Evolutionary conservation across 2,888 invertebrate species (phyloP), one percentile per base, ranked within the genome.

Genomic region (Psylliodes chrysocephalus): DNA sequence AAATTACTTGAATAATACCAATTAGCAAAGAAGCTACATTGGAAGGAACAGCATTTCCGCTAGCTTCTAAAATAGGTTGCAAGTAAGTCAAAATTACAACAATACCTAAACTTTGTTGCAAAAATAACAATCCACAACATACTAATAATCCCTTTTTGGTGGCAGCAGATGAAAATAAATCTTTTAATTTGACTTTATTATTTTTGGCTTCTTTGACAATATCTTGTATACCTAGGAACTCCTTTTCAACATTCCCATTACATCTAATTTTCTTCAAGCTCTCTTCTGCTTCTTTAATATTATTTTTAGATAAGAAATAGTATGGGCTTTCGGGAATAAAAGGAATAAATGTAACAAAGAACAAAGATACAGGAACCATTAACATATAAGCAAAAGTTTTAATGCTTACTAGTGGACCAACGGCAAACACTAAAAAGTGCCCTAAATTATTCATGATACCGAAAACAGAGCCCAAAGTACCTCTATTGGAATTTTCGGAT

Each of bases 291-390:
- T 89, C 87, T 0, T 86, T 82, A 0, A 81, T 81, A 51, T 85
- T 80, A 17, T 89, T 86, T 80, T 89, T 86, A 15, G 83, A 82
- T 0, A 92, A 81, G 38, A 88, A 84, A 73, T 88, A 91, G 63
- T 90, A 88, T 0, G 96, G 95, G 0, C 92, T 90, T 77, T 96
- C 96, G 0, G 94, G 94, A 85, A 93, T 90, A 68, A 89, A 87
- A 74, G 90, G 85, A 79, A 91, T 88, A 74, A 92, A 90, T 0
- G 86, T 69, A 0, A 85, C 71, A 0, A 87, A 82, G 44, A 86
- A 78, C 1, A 79, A 75, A 0, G 81, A 75, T 2, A 85, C 55
- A 0, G 88, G 81, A 0, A 90, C 89, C 18, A 77, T 66, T 44
- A 91, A 77, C 0, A 86, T 79, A 62, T 90, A n/a, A n/a, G n/a